Evolutionary conservation across 2,113 vertebrate species (phyloP), one percentile per base, ranked within the genome.

Genomic region (Salminus brasiliensis): DNA sequence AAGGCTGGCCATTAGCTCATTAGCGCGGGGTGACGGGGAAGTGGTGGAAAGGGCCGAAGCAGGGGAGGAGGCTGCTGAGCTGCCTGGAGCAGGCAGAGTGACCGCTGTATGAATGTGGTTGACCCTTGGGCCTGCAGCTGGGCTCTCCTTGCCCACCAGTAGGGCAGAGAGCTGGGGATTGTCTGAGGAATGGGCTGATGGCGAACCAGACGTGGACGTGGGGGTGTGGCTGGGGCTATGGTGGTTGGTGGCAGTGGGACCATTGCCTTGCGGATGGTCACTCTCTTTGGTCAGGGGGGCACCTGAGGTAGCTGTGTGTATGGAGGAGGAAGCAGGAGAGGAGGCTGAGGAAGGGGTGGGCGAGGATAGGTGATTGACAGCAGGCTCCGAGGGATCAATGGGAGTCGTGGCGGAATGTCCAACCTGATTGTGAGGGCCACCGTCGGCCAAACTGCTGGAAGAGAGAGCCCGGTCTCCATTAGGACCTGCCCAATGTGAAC

Each of bases 121-220:
- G 89, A 96, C 89, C 93, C 93, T 97, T 89, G 94, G 91, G 92
- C 90, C 91, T 89, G 89, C 93, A 94, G 91, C 84, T n/a, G 29
- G 89, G 88, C 87, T 81, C 74, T 85, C 95, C 96, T 97, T 97
- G 95, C 96, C 96, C 93, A 95, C 95, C 93, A 95, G 93, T 95
- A 96, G 97, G 95, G 96, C 96, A 91, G 96, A 97, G 93, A 97
- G 95, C 93, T 96, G 95, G 95, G 96, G 97, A 98, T 98, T 98
- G 96, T 98, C 97, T 96, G 95, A 93, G 95, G 72, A 70, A 89
- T 95, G 92, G 95, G 94, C 92, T 0, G 43, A 47, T 93, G 93
- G 92, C 91, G 87, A 95, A 94, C 93, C 92, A 92, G 80, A 34
- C 27, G 66, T 63, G 39, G 57, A 47, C 8, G 60, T 55, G n/a